Evolutionary conservation across 2,797 vertebrate species (phyloP).

Genomic region (Pantherophis vulpinus): DNA sequence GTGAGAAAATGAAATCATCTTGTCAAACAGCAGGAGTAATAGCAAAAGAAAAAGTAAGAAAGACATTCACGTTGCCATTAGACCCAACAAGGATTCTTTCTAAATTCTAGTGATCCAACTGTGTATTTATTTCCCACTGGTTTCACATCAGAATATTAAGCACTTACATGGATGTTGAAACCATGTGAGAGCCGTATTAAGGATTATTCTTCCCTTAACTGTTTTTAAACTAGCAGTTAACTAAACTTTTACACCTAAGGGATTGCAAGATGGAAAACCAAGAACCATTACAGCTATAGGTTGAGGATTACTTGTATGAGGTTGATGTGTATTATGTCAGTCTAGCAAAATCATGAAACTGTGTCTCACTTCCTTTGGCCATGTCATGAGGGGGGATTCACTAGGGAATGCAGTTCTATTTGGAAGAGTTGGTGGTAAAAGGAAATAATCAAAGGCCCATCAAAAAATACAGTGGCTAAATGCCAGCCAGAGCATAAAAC

Average conservation of each 20-base stretch:
- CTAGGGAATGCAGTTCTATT: neutral
- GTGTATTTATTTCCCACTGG: neutral
- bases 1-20: slow-evolving; percentile 12
- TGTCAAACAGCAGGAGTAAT: slow-evolving; percentile 17
- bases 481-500: neutral
- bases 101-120: neutral
- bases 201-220: neutral
- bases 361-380: neutral
- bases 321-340: neutral
- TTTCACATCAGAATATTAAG: neutral
- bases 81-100: neutral
- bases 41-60: neutral
- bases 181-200: neutral
- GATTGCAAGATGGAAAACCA: neutral
- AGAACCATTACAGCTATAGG: neutral
- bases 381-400: neutral
- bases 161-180: neutral
- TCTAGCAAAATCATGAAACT: neutral
- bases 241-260: neutral
- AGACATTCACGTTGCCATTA: neutral
- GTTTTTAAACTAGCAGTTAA: neutral
- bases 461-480: neutral
- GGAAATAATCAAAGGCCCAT: neutral
- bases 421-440: neutral
- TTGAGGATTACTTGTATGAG: neutral